Percentiles rank a stretch among this genome's conserved stretches.
These are phyloP conservation scores for Drosophila borealis DNA, from an alignment of 2,888 invertebrate genomes.

Conservation along the genomic window DNA sequence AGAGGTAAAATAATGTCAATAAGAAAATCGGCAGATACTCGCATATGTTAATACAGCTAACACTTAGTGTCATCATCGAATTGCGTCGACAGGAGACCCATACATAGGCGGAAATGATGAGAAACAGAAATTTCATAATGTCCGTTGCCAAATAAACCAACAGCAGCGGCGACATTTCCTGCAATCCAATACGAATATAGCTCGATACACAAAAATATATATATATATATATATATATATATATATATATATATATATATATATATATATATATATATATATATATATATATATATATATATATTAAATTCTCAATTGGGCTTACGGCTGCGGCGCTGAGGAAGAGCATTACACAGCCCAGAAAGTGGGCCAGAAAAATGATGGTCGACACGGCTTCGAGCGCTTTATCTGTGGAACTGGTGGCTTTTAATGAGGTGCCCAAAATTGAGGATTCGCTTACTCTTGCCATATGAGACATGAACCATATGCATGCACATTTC, in stretches of 20 bases:
- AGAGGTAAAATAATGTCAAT: neutral
- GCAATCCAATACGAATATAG: neutral
- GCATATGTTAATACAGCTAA: conserved; percentile 6
- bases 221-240: neutral
- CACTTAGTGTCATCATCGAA: neutral
- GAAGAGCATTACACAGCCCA: conserved; percentile 20
- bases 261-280: neutral
- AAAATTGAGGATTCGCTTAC: conserved; percentile 11
- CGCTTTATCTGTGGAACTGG: neutral
- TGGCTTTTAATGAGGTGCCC: neutral
- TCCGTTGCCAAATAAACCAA: conserved; percentile 17
- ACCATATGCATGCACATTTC: conserved; percentile 29
- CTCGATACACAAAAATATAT: neutral
- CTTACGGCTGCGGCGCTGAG: conserved; percentile 24
- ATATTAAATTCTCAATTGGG: neutral
- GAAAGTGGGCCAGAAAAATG: neutral
- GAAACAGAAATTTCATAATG: neutral
- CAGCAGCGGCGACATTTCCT: conserved; percentile 27
- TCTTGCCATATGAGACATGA: neutral
- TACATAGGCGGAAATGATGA: neutral
- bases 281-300: neutral
- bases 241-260: neutral
- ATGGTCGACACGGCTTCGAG: neutral
- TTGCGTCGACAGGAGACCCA: conserved; percentile 5
- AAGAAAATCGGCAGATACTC: conserved; percentile 8